Percentiles rank a stretch among this genome's conserved stretches.
These are phyloP conservation scores for Oxyteleia sp. DNA, from an alignment of 2,888 invertebrate genomes.

Conservation along the genomic window DNA sequence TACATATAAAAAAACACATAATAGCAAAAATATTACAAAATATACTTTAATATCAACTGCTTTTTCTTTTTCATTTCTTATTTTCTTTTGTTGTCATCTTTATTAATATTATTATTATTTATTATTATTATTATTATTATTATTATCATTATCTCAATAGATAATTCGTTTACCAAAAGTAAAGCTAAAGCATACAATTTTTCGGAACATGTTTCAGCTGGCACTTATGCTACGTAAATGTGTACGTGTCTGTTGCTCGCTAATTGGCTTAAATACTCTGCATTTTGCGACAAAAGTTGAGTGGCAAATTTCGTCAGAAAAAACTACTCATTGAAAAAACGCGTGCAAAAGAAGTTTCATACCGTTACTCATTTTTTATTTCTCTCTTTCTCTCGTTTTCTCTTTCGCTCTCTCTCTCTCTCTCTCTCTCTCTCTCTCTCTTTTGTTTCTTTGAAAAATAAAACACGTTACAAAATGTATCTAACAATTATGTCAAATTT, in stretches of 20 bases:
- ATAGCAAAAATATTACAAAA: conserved; percentile 64
- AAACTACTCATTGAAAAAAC: conserved; percentile 78
- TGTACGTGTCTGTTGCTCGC: conserved; percentile 86
- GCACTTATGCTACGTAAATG: conserved; percentile 86
- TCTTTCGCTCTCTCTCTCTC: conserved; percentile 22
- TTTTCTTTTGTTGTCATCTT: conserved; percentile 1
- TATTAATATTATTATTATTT: conserved; percentile 4
- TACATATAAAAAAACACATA: conserved; percentile 62
- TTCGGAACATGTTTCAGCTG: conserved; percentile 84
- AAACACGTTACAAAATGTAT: conserved; percentile 70
- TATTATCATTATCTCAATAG: conserved; percentile 39
- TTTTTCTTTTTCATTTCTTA: conserved; percentile 6
- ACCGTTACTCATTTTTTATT: conserved; percentile 39
- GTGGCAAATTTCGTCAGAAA: conserved; percentile 81
- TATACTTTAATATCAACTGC: conserved; percentile 59
- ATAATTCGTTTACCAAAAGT: conserved; percentile 53
- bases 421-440: conserved; percentile 20
- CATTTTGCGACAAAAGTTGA: conserved; percentile 85
- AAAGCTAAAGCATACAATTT: conserved; percentile 73
- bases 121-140: conserved; percentile 13
- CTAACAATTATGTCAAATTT: conserved; percentile 67
- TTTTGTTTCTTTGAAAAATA: conserved; percentile 63
- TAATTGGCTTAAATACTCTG: conserved; percentile 87
- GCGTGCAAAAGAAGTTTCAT: conserved; percentile 77
- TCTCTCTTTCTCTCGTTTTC: conserved; percentile 18